Conservation (phyloP, 2,888 invertebrate species). For the Rhagium mordax region DNA sequence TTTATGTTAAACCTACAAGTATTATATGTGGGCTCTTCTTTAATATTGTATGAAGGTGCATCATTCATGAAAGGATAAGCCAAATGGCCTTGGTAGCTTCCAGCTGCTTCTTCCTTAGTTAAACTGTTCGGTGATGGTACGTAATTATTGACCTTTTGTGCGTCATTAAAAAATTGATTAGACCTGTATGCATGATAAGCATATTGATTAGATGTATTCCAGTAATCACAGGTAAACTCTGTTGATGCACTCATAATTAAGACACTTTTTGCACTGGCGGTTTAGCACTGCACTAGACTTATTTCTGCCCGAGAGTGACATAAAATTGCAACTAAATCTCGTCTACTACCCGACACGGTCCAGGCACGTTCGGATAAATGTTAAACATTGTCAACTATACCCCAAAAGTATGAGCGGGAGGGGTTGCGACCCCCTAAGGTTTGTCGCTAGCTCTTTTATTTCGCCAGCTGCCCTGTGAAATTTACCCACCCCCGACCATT, state of each 20-base stretch:
- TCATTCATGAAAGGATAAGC: conserved; percentile 41
- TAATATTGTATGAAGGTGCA: conserved; percentile 37
- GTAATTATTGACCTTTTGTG: conserved; percentile 35
- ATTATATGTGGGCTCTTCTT: conserved; percentile 54
- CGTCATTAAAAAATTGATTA: conserved; percentile 47
- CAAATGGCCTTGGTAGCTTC: conserved; percentile 44
- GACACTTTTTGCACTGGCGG: conserved; percentile 13
- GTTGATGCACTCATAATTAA: conserved; percentile 65
- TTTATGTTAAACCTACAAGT: conserved; percentile 55
- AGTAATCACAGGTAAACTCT: conserved; percentile 61
- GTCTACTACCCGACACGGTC: conserved; percentile 64
- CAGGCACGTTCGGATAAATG: conserved; percentile 69
- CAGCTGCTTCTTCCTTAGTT: conserved; percentile 32
- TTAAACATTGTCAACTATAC: conserved; percentile 70
- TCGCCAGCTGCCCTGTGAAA: conserved; percentile 70
- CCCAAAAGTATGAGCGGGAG: conserved; percentile 67
- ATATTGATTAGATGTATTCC: conserved; percentile 55
- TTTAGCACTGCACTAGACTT: conserved; percentile 42
- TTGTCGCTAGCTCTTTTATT: conserved; percentile 70
- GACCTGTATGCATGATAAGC: conserved; percentile 47
- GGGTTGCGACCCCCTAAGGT: conserved; percentile 68
- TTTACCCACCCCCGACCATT: conserved; percentile 68
- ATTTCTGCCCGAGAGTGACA: conserved; percentile 40
- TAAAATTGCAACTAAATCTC: conserved; percentile 59
- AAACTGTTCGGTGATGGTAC: conserved; percentile 29